Base-by-base conservation (phyloP, 2,888 invertebrate species). In the Macrophya annulata region DNA sequence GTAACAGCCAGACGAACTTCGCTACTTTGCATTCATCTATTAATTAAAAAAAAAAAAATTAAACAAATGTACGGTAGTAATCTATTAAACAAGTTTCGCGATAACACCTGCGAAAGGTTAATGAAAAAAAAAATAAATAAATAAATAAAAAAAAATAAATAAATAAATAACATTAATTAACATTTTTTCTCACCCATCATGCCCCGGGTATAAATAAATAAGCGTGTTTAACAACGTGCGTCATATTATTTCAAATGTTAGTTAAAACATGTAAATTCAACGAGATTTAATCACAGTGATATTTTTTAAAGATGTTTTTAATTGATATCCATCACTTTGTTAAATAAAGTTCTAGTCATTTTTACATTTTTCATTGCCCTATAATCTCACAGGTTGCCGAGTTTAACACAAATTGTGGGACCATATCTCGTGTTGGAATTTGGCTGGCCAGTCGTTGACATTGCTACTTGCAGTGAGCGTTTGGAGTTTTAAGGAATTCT, bases 181-280 rank as follows among this genome's bases (percentile, higher is more conserved):
- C 12, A 62, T 59, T 21, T 59, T 81, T 81, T 81, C 51, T 59
- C 21, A 40, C 21, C 31, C 37, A 21, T 62, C 17, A 8, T 51
- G 25, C 40, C 79, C 9, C 81, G 9, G 43, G 15, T 51, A 51
- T 55, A 77, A 12, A 68, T 37, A 51, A 1, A 55, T 77, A 10
- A 31, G 51, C 77, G 62, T 25, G 59, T 21, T 59, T 43, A 62
- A 40, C 25, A 21, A 43, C 43, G 51, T 81, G 79, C 79, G 79
- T 81, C 79, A 81, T 43, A 81, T 17, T 62, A 62, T 81, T 81
- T 62, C 8, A 43, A 37, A 43, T 62, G 43, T 77, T 77, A 51
- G 43, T 62, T 81, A 62, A 15, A 21, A 62, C 17, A 62, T 81
- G 81, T 21, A 21, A 62, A 81, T 81, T 43, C 21, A 51, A 15